phyloP scores from a whole-genome alignment of 2,113 vertebrate species.

The Spea multiplicata region DNA sequence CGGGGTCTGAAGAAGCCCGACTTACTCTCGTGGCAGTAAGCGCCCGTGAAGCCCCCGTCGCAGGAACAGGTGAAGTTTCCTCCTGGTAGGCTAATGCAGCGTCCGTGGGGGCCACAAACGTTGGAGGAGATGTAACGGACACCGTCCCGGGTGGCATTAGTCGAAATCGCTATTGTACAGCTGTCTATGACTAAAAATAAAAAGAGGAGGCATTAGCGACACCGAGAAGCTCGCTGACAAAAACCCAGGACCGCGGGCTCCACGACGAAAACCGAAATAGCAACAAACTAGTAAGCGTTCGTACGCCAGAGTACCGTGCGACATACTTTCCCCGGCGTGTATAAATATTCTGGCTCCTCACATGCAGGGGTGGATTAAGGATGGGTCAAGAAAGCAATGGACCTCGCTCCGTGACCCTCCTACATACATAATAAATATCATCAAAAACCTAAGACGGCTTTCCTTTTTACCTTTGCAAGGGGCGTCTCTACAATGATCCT shows the following conservation, averaged over 20 bases:
- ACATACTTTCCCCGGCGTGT: neutral
- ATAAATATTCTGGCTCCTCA: no score
- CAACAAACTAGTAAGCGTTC: slow-evolving; percentile 9
- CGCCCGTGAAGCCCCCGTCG: slow-evolving; percentile 86
- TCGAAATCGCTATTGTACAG: slow-evolving; percentile 83
- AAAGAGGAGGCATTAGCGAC: slow-evolving; percentile 33
- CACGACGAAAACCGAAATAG: slow-evolving; percentile 18
- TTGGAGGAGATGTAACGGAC: slow-evolving; percentile 77
- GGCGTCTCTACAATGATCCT: slow-evolving; percentile 87
- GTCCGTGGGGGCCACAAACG: slow-evolving; percentile 88
- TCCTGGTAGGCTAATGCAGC: slow-evolving; percentile 82
- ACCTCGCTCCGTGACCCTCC: no score
- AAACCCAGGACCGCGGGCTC: neutral
- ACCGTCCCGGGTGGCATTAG: slow-evolving; percentile 68
- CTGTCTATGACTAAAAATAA: slow-evolving; percentile 82
- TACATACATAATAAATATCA: no score
- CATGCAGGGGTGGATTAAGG: neutral
- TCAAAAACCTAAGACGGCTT: neutral
- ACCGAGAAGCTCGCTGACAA: slow-evolving; percentile 32
- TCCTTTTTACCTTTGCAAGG: slow-evolving; percentile 76
- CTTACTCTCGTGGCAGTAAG: slow-evolving; percentile 97
- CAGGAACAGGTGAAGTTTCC: slow-evolving; percentile 94
- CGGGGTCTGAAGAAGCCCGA: slow-evolving; percentile 41
- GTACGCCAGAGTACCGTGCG: neutral
- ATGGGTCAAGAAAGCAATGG: no score